Percentiles rank a stretch among this genome's conserved stretches.
These are phyloP conservation scores for Cotesia vestalis DNA, from an alignment of 1,140 invertebrate species.

Conservation along the genomic window DNA sequence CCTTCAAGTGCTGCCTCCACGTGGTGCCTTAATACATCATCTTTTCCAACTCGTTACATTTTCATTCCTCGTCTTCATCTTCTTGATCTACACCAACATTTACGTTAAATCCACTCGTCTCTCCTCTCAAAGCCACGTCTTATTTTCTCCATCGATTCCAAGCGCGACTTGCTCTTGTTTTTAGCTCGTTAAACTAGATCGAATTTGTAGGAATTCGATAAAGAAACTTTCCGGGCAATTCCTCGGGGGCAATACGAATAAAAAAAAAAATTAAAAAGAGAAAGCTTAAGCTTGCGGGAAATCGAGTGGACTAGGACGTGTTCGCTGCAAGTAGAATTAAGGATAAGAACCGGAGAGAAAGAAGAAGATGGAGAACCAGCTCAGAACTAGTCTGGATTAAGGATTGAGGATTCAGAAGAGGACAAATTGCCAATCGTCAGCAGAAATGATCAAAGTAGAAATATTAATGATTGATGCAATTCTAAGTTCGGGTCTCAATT, in stretches of 20 bases:
- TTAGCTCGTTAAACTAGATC: constrained; percentile 23
- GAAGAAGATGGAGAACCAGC: not conserved
- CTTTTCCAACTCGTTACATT: not conserved
- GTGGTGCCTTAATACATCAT: constrained; percentile 23
- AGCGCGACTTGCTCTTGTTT: too few species aligned
- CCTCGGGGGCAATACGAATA: not conserved
- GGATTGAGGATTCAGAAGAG: not conserved
- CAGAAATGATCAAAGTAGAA: constrained; percentile 23
- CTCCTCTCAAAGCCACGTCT: too few species aligned
- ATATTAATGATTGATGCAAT: not conserved
- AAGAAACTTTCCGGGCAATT: constrained; percentile 31
- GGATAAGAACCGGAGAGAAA: not conserved
- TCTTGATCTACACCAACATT: too few species aligned
- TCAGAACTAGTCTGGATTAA: too few species aligned
- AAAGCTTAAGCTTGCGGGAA: constrained; percentile 26
- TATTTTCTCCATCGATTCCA: too few species aligned
- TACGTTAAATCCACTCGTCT: too few species aligned
- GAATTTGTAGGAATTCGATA: constrained; percentile 32
- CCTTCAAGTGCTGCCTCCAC: constrained; percentile 15
- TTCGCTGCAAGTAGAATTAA: not conserved
- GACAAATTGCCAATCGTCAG: constrained; percentile 21
- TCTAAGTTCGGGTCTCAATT: not conserved
- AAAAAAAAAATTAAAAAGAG: constrained; percentile 3
- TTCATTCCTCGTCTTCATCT: not conserved
- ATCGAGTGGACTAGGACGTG: constrained; percentile 15